phyloP scores from a whole-genome alignment of 1,140 invertebrate species.

The Drosophila paulistorum region DNA sequence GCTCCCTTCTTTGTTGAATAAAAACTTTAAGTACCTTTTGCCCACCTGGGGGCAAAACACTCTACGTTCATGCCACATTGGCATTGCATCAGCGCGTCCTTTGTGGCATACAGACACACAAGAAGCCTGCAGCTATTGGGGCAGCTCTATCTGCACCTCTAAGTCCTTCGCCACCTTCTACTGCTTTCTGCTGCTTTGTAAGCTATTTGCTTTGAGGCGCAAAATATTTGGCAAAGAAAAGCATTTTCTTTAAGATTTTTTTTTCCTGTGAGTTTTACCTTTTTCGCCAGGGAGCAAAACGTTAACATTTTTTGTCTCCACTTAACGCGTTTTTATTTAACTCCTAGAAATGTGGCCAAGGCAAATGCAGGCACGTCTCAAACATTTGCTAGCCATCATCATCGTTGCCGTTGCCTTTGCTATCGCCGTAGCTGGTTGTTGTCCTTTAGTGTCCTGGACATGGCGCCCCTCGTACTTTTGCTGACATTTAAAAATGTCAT shows the following conservation, averaged over 20 bases:
- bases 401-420: slow-evolving; percentile 10
- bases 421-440: slow-evolving; percentile 1
- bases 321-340: slow-evolving; percentile 60
- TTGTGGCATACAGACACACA: slow-evolving; percentile 11
- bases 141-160: not conserved
- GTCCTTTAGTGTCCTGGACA: slow-evolving; percentile 32
- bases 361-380: slow-evolving; percentile 54
- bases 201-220: slow-evolving; percentile 22
- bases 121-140: slow-evolving; percentile 61
- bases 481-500: slow-evolving; percentile 78
- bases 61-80: slow-evolving; percentile 43
- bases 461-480: slow-evolving; percentile 19
- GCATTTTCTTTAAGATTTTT: slow-evolving; percentile 8
- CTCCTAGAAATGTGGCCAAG: slow-evolving; percentile 4
- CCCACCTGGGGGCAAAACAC: slow-evolving; percentile 59
- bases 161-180: not conserved
- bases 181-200: slow-evolving; percentile 5
- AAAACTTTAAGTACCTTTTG: slow-evolving; percentile 67
- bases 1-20: slow-evolving; percentile 38
- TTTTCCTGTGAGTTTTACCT: not conserved
- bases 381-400: slow-evolving; percentile 71
- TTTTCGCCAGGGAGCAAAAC: slow-evolving; percentile 31
- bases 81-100: slow-evolving; percentile 50
- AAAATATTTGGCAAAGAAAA: slow-evolving; percentile 28
- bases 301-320: slow-evolving; percentile 34